phyloP scores from a whole-genome alignment of 2,113 vertebrate species.

The Hippopotamus amphibius region DNA sequence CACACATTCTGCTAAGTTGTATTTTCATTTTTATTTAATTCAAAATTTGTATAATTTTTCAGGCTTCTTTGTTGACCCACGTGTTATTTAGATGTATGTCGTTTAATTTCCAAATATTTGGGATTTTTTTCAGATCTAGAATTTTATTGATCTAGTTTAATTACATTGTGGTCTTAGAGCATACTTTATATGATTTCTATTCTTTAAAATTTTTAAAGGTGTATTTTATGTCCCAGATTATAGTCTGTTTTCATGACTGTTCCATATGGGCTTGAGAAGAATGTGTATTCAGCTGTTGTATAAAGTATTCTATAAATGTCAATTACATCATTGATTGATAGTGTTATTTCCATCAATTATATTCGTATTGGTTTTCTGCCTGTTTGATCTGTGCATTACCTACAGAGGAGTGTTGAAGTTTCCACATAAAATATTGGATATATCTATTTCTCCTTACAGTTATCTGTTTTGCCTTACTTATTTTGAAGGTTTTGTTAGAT shows the following conservation, averaged over 20 bases:
- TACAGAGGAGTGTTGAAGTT: background rate
- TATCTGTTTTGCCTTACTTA: background rate
- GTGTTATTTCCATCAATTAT: background rate
- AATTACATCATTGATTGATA: background rate
- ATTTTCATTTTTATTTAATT: background rate
- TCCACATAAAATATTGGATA: background rate
- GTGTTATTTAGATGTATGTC: background rate
- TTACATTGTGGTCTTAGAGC: background rate
- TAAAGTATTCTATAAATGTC: background rate
- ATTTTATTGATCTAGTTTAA: background rate
- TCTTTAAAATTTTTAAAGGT: background rate
- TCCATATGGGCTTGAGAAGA: background rate
- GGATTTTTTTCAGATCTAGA: background rate
- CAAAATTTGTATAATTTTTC: background rate
- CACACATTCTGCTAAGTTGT: background rate
- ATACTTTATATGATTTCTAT: background rate
- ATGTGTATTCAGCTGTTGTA: background rate
- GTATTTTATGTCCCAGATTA: background rate
- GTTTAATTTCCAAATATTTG: background rate
- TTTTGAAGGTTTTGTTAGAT: background rate
- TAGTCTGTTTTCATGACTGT: background rate
- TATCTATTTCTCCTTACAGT: background rate
- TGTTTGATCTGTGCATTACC: background rate
- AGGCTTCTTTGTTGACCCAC: background rate
- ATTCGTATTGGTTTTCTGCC: background rate